A percentile compares a stretch with the other conserved stretches of the same genome.
phyloP scores from a whole-genome alignment of 2,888 invertebrate genomes.

The Ernsta delagoae region DNA sequence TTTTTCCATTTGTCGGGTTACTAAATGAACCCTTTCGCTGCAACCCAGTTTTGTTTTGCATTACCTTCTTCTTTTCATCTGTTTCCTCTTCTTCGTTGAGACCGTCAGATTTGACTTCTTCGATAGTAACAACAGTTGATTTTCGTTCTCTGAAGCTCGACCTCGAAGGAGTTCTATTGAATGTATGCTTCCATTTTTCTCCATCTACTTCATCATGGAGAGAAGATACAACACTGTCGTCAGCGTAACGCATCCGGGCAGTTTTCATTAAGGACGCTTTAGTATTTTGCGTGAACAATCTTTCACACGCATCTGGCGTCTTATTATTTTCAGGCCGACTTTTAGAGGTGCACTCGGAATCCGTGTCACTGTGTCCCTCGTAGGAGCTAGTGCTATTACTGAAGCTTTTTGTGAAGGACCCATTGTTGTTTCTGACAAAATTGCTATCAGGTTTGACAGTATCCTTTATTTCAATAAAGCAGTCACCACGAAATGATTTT shows the following conservation, averaged over 20 bases:
- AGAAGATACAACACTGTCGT: conserved; percentile 69
- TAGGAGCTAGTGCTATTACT: conserved; percentile 87
- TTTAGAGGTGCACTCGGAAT: conserved; percentile 84
- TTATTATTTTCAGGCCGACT: conserved; percentile 62
- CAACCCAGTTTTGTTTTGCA: conserved; percentile 57
- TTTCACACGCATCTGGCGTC: conserved; percentile 72
- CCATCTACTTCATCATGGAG: conserved; percentile 75
- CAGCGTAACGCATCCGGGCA: conserved; percentile 84
- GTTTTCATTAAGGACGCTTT: conserved; percentile 86
- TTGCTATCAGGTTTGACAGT: conserved; percentile 59
- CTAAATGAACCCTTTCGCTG: conserved; percentile 67
- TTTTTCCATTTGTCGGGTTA: conserved; percentile 61
- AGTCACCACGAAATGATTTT: conserved; percentile 71
- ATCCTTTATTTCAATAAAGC: conserved; percentile 77
- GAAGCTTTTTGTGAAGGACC: conserved; percentile 74
- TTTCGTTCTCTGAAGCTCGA: conserved; percentile 76
- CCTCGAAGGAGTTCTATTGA: conserved; percentile 67
- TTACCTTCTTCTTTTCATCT: conserved; percentile 70
- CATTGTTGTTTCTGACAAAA: conserved; percentile 55
- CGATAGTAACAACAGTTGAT: conserved; percentile 77
- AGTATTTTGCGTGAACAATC: conserved; percentile 84
- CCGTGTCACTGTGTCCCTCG: conserved; percentile 87
- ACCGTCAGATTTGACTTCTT: conserved; percentile 76
- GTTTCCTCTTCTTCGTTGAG: conserved; percentile 71
- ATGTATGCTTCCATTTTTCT: conserved; percentile 68